Conservation (phyloP, 2,888 invertebrate genomes). For the Chrysolina oricalcia region DNA sequence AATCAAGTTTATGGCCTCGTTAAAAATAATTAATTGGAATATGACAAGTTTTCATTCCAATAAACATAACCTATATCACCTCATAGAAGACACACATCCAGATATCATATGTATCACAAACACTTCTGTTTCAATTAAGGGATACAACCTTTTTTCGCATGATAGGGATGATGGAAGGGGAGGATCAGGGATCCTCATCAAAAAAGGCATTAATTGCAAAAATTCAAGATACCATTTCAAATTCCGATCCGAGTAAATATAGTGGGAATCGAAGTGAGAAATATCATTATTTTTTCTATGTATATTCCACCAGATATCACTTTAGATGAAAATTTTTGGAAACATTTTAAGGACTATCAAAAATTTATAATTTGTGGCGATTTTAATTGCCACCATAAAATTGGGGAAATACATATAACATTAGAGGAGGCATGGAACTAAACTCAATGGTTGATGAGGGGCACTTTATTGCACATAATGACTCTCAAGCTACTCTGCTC, state of each 20-base stretch:
- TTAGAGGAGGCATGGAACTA: conserved; percentile 14
- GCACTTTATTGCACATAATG: background rate
- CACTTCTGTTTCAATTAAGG: no score
- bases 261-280: background rate
- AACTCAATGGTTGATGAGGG: conserved; percentile 7
- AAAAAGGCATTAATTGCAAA: background rate
- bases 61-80: background rate
- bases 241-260: conserved; percentile 17
- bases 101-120: background rate
- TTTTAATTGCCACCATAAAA: no score
- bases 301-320: conserved; percentile 26
- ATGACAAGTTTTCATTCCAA: background rate
- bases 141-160: background rate
- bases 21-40: background rate
- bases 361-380: conserved; percentile 10
- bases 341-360: background rate
- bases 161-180: background rate
- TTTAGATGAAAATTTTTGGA: background rate
- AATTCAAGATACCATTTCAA: background rate
- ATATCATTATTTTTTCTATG: background rate
- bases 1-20: background rate
- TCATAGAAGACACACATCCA: background rate
- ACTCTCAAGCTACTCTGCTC: background rate
- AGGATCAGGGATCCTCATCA: no score
- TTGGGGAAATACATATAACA: conserved; percentile 9